phyloP scores from a whole-genome alignment of 2,797 vertebrate species.

The Xiphophorus birchmanni region DNA sequence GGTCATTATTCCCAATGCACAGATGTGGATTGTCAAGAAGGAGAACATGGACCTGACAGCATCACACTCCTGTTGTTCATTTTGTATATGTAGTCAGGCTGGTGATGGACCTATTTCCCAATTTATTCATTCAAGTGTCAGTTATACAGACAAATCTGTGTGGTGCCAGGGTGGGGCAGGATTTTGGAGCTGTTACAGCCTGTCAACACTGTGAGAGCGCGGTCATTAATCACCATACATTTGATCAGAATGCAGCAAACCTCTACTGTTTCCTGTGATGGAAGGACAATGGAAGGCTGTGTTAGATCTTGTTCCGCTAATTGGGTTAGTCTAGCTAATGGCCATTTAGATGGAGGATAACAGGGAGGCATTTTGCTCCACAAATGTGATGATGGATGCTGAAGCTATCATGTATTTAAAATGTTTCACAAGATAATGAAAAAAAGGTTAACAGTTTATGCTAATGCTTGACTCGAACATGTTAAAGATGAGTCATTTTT shows the following conservation, averaged over 20 bases:
- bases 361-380: constrained; percentile 76
- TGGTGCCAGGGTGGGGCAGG: constrained; percentile 72
- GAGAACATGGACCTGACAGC: constrained; percentile 66
- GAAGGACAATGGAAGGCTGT: constrained; percentile 77
- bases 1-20: constrained; percentile 76
- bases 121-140: constrained; percentile 79
- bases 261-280: constrained; percentile 83
- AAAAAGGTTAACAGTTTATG: constrained; percentile 25
- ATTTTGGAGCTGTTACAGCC: constrained; percentile 65
- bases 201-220: constrained; percentile 72
- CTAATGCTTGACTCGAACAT: constrained; percentile 31
- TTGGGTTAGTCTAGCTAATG: constrained; percentile 84
- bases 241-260: constrained; percentile 89
- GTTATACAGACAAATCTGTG: constrained; percentile 71
- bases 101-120: constrained; percentile 76
- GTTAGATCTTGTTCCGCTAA: constrained; percentile 83
- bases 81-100: constrained; percentile 66
- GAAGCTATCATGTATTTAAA: constrained; percentile 76
- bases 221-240: constrained; percentile 91
- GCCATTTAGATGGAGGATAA: constrained; percentile 84
- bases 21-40: constrained; percentile 73
- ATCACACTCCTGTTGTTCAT: constrained; percentile 72
- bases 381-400: constrained; percentile 78
- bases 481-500: constrained; percentile 22
- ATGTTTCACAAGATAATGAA: constrained; percentile 50